These are phyloP conservation scores for Zosterops pallidus DNA, from an alignment of 2,113 vertebrate genomes.

Conservation along the genomic window DNA sequence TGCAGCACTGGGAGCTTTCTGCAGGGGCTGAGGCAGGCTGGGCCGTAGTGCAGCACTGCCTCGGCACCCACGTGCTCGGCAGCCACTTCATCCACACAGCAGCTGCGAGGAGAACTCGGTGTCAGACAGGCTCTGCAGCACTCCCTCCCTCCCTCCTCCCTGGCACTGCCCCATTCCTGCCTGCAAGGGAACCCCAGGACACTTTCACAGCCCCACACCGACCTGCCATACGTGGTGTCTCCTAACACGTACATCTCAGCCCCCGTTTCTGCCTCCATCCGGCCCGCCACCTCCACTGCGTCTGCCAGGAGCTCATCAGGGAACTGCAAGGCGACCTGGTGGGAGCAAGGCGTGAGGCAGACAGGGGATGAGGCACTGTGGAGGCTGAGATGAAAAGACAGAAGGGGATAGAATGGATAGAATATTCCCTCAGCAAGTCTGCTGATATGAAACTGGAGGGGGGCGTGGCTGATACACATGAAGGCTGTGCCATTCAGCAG, in stretches of 20 bases:
- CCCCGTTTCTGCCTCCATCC: slow-evolving; percentile 75
- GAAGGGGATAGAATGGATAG: background rate
- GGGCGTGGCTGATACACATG: too few species aligned
- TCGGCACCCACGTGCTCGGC: slow-evolving; percentile 86
- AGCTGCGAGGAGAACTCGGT: slow-evolving; percentile 71
- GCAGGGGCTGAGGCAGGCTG: slow-evolving; percentile 88
- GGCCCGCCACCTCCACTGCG: slow-evolving; percentile 74
- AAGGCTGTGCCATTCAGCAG: background rate
- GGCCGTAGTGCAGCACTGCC: slow-evolving; percentile 86
- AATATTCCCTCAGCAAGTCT: background rate
- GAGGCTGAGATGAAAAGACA: background rate
- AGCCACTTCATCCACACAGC: slow-evolving; percentile 93
- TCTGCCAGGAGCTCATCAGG: slow-evolving; percentile 87
- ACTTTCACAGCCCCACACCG: background rate
- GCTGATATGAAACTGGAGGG: background rate
- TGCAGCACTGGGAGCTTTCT: slow-evolving; percentile 82
- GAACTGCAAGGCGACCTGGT: slow-evolving; percentile 93
- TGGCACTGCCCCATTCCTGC: background rate
- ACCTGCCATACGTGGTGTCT: slow-evolving; percentile 95
- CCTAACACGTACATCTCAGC: slow-evolving; percentile 85
- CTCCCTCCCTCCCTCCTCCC: background rate
- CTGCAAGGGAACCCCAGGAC: background rate
- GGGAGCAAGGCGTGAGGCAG: background rate
- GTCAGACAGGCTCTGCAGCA: background rate
- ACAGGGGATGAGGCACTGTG: background rate